A percentile compares a stretch with the other conserved stretches of the same genome.
Conservation (phyloP, 1,140 invertebrate species). For the Bombus pascuorum region DNA sequence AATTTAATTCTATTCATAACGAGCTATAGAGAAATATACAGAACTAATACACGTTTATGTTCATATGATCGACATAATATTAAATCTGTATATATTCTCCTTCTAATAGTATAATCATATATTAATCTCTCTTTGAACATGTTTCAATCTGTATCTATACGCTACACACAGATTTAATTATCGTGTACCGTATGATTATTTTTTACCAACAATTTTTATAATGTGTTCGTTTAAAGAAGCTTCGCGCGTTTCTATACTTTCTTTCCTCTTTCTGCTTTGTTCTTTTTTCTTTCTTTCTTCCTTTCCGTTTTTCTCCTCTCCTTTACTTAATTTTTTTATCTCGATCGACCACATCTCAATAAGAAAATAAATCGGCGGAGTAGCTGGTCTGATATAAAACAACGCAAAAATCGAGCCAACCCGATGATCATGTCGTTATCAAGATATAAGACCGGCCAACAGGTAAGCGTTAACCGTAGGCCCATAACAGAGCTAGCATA, state of each 20-base stretch:
- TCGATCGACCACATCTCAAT: background rate
- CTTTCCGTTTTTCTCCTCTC: background rate
- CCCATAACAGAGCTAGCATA: conserved; percentile 11
- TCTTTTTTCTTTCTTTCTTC: too few species aligned
- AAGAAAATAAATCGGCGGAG: background rate
- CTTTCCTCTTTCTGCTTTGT: too few species aligned
- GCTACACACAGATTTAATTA: too few species aligned
- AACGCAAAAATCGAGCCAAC: background rate
- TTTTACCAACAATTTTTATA: too few species aligned
- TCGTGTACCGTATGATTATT: too few species aligned
- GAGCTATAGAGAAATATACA: background rate
- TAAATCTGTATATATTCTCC: too few species aligned
- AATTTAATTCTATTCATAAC: background rate
- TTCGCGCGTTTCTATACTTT: too few species aligned
- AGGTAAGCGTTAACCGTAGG: conserved; percentile 37
- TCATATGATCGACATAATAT: too few species aligned
- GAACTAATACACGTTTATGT: background rate
- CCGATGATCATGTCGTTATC: conserved; percentile 26
- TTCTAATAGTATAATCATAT: too few species aligned
- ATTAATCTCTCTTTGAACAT: too few species aligned
- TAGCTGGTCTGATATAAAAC: background rate
- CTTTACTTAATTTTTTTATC: background rate
- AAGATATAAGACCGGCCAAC: conserved; percentile 41
- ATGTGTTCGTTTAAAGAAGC: too few species aligned
- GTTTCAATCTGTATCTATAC: too few species aligned